These are phyloP conservation scores for Thecocarcelia acutangulata DNA, from an alignment of 2,888 invertebrate species.

Conservation along the genomic window DNA sequence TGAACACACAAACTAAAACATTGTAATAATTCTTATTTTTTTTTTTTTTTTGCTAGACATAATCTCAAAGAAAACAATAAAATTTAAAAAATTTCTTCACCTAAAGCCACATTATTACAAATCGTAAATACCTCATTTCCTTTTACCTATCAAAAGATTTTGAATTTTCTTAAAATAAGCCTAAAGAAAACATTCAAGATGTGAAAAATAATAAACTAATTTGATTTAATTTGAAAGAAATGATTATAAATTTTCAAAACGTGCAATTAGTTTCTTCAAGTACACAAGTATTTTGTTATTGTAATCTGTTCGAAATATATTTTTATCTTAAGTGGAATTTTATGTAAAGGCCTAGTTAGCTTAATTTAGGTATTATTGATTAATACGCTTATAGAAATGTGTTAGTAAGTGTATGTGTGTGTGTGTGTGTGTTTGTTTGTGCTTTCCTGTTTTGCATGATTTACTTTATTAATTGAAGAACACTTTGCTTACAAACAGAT, in stretches of 20 bases:
- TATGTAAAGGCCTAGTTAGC: constrained; percentile 6
- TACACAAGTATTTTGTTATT: constrained; percentile 10
- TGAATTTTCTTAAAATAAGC: neutral
- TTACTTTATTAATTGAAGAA: constrained; percentile 11
- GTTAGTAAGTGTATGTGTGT: too few species aligned
- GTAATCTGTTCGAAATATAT: constrained; percentile 2
- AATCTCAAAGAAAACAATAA: constrained; percentile 4
- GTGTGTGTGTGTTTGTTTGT: too few species aligned
- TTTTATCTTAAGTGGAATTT: neutral
- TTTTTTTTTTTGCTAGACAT: constrained; percentile 5
- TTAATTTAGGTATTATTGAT: constrained; percentile 1
- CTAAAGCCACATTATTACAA: neutral
- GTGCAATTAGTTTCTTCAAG: constrained; percentile 9
- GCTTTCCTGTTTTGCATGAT: neutral
- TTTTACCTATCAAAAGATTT: constrained; percentile 10
- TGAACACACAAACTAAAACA: constrained; percentile 34
- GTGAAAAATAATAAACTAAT: neutral
- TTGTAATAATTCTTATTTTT: constrained; percentile 16
- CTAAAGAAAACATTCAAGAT: constrained; percentile 10
- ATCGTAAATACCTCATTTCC: constrained; percentile 10
- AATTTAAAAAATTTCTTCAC: constrained; percentile 4
- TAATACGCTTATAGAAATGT: constrained; percentile 18
- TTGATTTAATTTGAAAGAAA: neutral
- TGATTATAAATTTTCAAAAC: constrained; percentile 7
- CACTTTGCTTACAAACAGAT: constrained; percentile 1